Conservation (phyloP, 1,140 invertebrate species). For the Drosophila mayri region DNA sequence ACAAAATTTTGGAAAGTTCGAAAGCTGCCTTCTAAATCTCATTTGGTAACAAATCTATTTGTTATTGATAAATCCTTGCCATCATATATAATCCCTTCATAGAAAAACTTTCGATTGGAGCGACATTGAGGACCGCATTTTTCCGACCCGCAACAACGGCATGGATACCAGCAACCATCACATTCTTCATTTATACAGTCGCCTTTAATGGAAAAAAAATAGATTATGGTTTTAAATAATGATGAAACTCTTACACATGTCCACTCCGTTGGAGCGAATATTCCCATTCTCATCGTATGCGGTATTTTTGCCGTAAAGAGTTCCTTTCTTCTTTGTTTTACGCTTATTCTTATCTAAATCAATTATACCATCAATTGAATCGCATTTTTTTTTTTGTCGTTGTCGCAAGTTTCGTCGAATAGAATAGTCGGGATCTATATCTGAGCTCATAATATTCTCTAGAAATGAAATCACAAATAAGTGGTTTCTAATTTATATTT, state of each 20-base stretch:
- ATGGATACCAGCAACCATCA: constrained; percentile 73
- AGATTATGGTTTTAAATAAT: background rate
- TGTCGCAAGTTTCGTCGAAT: constrained; percentile 56
- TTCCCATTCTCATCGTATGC: constrained; percentile 75
- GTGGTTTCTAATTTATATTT: no score
- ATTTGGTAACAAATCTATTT: constrained; percentile 17
- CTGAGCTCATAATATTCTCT: constrained; percentile 18
- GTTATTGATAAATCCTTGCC: constrained; percentile 33
- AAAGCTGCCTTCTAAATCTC: background rate
- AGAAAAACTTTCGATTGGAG: constrained; percentile 73
- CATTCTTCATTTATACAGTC: constrained; percentile 77
- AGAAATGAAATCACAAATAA: background rate
- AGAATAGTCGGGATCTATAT: constrained; percentile 37
- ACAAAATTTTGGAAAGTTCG: background rate
- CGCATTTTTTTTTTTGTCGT: constrained; percentile 51
- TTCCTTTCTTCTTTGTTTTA: constrained; percentile 52
- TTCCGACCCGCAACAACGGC: constrained; percentile 64
- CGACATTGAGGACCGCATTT: constrained; percentile 75
- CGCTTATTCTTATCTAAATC: constrained; percentile 55
- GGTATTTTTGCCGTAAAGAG: constrained; percentile 43
- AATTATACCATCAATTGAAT: constrained; percentile 8
- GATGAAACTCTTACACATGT: constrained; percentile 48
- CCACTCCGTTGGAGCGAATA: constrained; percentile 59
- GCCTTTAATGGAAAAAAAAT: background rate
- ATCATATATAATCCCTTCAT: constrained; percentile 73